A percentile compares a stretch with the other conserved stretches of the same genome.
Conservation (phyloP, 2,797 vertebrate species). For the Syngnathus rostellatus region DNA sequence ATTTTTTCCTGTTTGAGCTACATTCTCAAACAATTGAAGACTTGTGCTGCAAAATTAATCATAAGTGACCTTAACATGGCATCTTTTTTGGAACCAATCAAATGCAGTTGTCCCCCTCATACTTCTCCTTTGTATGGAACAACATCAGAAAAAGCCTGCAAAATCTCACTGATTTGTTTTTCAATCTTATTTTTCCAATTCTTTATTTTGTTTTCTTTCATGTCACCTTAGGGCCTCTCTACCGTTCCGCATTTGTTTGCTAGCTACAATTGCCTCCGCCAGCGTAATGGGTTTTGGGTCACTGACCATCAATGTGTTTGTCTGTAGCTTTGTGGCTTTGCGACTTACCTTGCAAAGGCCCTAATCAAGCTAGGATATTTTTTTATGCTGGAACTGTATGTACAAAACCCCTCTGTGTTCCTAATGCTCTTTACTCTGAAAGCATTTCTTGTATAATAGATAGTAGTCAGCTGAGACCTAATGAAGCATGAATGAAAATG, state of each 20-base stretch:
- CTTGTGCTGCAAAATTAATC: constrained; percentile 26
- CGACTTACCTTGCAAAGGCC: constrained; percentile 39
- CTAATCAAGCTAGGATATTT: constrained; percentile 21
- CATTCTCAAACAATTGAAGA: constrained; percentile 22
- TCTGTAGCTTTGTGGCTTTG: constrained; percentile 25
- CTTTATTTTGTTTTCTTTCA: neutral
- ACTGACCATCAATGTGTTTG: constrained; percentile 44
- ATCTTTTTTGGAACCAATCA: constrained; percentile 20
- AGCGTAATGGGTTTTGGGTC: constrained; percentile 31
- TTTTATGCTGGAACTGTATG: constrained; percentile 6
- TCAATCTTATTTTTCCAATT: constrained; percentile 14
- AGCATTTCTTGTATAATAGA: neutral
- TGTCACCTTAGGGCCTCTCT: neutral
- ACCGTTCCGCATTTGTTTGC: neutral
- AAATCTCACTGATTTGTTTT: constrained; percentile 1
- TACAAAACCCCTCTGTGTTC: constrained; percentile 5
- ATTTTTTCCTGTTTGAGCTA: constrained; percentile 26
- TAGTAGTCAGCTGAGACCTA: neutral
- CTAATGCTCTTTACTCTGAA: neutral
- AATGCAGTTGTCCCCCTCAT: no score
- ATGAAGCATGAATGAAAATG: no score
- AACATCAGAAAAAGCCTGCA: no score
- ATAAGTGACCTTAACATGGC: constrained; percentile 34
- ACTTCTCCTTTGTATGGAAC: no score
- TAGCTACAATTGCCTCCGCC: constrained; percentile 7